Percentiles rank a stretch among this genome's conserved stretches.
Conservation (phyloP, 2,797 vertebrate genomes). For the Pseudopleuronectes americanus region DNA sequence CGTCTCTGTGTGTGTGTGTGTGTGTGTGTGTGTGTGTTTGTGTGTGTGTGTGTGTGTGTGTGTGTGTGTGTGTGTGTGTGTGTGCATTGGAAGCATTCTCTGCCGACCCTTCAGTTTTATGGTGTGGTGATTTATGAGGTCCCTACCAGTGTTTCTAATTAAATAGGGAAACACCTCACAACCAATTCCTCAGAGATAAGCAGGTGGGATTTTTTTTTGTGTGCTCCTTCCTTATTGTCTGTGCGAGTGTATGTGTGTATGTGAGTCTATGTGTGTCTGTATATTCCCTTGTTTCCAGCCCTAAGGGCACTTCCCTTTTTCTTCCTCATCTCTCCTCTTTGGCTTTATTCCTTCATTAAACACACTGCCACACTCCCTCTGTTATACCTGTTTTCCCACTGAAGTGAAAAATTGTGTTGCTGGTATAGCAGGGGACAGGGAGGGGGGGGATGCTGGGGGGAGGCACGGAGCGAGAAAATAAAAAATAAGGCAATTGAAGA, state of each 20-base stretch:
- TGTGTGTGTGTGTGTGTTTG: conserved; percentile 22
- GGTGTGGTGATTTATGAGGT: conserved; percentile 78
- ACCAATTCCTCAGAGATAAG: conserved; percentile 78
- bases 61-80: conserved; percentile 11
- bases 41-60: neutral
- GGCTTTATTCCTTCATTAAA: conserved; percentile 78
- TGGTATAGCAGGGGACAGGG: conserved; percentile 51
- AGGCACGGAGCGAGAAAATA: conserved; percentile 58
- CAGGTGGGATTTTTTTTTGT: conserved; percentile 54
- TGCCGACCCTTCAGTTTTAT: conserved; percentile 67
- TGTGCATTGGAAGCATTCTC: conserved; percentile 48
- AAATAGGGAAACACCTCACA: conserved; percentile 74
- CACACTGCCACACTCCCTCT: conserved; percentile 64
- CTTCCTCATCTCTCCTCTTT: conserved; percentile 61
- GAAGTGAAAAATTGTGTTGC: conserved; percentile 74
- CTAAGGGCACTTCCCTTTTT: conserved; percentile 53
- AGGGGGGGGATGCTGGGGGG: conserved; percentile 45
- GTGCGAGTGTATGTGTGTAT: conserved; percentile 37
- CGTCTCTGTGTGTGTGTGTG: conserved; percentile 18
- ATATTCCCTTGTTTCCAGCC: conserved; percentile 53
- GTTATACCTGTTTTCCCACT: conserved; percentile 70
- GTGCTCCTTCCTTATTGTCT: conserved; percentile 54
- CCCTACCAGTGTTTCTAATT: conserved; percentile 76
- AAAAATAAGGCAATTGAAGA: conserved; percentile 56
- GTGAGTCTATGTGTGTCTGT: conserved; percentile 8